Evolutionary conservation across 1,140 invertebrate species (phyloP).

Genomic region (Drosophila sproati): DNA sequence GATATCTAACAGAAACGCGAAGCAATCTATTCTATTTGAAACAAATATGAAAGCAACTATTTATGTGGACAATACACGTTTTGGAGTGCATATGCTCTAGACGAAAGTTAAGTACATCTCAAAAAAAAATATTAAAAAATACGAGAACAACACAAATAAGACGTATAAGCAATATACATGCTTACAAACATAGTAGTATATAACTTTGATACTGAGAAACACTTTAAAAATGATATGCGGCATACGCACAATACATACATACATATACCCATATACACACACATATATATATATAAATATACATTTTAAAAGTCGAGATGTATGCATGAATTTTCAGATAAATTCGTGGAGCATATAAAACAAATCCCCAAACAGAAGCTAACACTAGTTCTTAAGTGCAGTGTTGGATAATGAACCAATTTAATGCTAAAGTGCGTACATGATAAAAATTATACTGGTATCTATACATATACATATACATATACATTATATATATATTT

Average conservation of each 20-base stretch:
- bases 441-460: neutral
- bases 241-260: slow-evolving; percentile 6
- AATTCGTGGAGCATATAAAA: neutral
- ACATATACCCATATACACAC: slow-evolving; percentile 7
- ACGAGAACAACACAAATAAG: slow-evolving; percentile 26
- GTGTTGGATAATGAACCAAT: slow-evolving; percentile 63
- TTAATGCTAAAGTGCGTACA: slow-evolving; percentile 28
- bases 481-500: neutral
- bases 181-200: slow-evolving; percentile 4
- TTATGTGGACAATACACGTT: slow-evolving; percentile 67
- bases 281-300: slow-evolving; percentile 12
- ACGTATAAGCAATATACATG: slow-evolving; percentile 44
- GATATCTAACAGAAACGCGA: slow-evolving; percentile 20
- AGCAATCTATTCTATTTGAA: slow-evolving; percentile 47
- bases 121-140: slow-evolving; percentile 8
- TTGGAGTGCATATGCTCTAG: slow-evolving; percentile 38
- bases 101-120: slow-evolving; percentile 30
- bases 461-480: neutral
- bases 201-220: slow-evolving; percentile 20
- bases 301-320: slow-evolving; percentile 16
- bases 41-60: slow-evolving; percentile 39
- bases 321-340: slow-evolving; percentile 25
- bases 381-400: slow-evolving; percentile 61
- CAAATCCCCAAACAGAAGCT: slow-evolving; percentile 23
- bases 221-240: no score